These are phyloP conservation scores for Hoplostethus mediterraneus DNA, from an alignment of 2,797 vertebrate species.

Conservation along the genomic window DNA sequence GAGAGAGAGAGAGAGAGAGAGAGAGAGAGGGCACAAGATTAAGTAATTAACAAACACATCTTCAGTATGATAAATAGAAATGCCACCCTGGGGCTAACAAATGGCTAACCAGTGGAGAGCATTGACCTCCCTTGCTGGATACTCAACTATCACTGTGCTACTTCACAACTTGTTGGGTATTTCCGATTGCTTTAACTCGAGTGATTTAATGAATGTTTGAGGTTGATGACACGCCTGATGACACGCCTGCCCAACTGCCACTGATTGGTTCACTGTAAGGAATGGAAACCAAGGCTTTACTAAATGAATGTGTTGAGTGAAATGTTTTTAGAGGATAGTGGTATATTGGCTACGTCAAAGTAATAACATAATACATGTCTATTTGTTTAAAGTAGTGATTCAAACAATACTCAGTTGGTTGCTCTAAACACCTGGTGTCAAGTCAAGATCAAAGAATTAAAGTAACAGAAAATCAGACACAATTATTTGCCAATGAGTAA, in stretches of 20 bases:
- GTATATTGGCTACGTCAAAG: no score
- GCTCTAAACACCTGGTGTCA: no score
- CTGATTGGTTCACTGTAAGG: neutral
- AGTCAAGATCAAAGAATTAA: no score
- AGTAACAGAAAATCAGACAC: no score
- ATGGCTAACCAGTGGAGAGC: slow-evolving; percentile 9
- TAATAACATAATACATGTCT: no score
- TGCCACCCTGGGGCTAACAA: slow-evolving; percentile 25
- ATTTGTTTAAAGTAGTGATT: no score
- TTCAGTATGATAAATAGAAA: slow-evolving; percentile 23
- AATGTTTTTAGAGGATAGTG: no score
- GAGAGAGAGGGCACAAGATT: slow-evolving; percentile 4
- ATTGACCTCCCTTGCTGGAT: slow-evolving; percentile 1
- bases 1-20: neutral
- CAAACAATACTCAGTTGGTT: no score
- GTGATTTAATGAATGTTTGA: neutral
- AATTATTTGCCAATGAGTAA: no score
- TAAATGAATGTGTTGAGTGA: no score
- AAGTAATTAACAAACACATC: slow-evolving; percentile 31
- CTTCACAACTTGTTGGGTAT: slow-evolving; percentile 14
- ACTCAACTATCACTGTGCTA: neutral
- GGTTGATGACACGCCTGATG: no score
- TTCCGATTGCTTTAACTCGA: neutral
- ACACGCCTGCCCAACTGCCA: neutral
- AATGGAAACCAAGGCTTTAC: no score